These are phyloP conservation scores for Chironomus tentans DNA, from an alignment of 2,888 invertebrate species.

Conservation along the genomic window DNA sequence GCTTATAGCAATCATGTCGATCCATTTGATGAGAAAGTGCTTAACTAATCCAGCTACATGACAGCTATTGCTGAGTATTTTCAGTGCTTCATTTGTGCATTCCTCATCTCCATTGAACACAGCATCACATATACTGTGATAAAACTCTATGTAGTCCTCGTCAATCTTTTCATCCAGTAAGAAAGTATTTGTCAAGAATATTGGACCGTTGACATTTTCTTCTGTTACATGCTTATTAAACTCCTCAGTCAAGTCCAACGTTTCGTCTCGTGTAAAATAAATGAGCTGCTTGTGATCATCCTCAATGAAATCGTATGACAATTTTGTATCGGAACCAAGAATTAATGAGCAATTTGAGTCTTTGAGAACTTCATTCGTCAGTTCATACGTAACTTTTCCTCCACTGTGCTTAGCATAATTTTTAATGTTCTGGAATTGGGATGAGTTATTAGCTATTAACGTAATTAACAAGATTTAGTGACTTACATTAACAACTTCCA, in stretches of 20 bases:
- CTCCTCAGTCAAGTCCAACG: conserved; percentile 34
- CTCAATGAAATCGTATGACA: conserved; percentile 30
- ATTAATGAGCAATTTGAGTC: conserved; percentile 40
- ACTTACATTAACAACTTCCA: conserved; percentile 40
- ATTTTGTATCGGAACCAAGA: conserved; percentile 39
- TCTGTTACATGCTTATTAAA: conserved; percentile 20
- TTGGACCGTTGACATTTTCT: conserved; percentile 19
- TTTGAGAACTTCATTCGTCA: conserved; percentile 41
- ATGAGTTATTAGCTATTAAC: neutral
- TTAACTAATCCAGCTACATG: conserved; percentile 38
- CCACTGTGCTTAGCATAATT: conserved; percentile 40
- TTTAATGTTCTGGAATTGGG: conserved; percentile 37
- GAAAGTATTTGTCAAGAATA: neutral
- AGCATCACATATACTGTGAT: conserved; percentile 33
- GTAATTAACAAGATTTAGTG: neutral
- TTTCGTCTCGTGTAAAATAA: conserved; percentile 33
- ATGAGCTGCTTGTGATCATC: conserved; percentile 17
- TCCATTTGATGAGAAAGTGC: conserved; percentile 36
- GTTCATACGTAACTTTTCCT: conserved; percentile 37
- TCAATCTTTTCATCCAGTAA: conserved; percentile 18
- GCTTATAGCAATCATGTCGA: conserved; percentile 38
- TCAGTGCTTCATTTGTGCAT: conserved; percentile 32
- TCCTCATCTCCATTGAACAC: conserved; percentile 35
- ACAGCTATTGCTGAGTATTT: conserved; percentile 35
- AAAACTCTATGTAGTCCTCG: conserved; percentile 22